Evolutionary conservation across 2,888 invertebrate species (phyloP), one percentile per base, ranked within the genome.

Genomic region (Apamea sordens): DNA sequence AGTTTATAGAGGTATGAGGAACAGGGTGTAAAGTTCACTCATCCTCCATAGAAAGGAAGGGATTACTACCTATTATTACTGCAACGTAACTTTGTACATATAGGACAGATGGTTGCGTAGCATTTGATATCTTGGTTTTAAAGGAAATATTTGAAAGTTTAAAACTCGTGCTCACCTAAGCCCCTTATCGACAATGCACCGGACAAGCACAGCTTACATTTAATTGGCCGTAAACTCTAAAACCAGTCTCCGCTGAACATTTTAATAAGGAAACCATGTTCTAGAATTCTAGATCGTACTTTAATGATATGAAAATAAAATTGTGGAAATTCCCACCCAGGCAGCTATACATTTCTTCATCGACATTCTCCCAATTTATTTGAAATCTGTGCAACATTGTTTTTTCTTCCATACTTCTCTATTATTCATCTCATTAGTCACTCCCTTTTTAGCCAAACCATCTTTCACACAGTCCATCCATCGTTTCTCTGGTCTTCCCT

Each of bases 201-300:
- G 79, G 86, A 78, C 61, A 79, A 71, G 63, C 77, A 80, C 73
- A 81, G 71, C 69, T 78, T 59, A 76, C 59, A 74, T 68, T 80
- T 86, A 88, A 79, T 86, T 88, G 78, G 73, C 44, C 65, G 24
- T 78, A 83, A 86, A 74, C 75, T 61, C 24, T 59, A 28, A 77
- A 77, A 72, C 59, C 73, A 76, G 76, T 78, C 77, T 77, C 72
- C 73, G 68, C 76, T 77, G n/a, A 67, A 67, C 41, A 70, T 74
- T 76, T 67, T 64, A 80, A 73, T 65, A 44, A 69, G 61, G 84
- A 76, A 84, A 74, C n/a, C 76, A 77, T 71, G 79, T 76, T 76
- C 44, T 63, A 77, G 71, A 79, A 76, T 72, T 78, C 53, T 59
- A 77, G 72, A 77, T 64, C 24, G 36, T 18, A 56, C 53, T 65